Evolutionary conservation across 1,140 invertebrate genomes (phyloP), one percentile per base, ranked within the genome.

Genomic region (Whitmania pigra): DNA sequence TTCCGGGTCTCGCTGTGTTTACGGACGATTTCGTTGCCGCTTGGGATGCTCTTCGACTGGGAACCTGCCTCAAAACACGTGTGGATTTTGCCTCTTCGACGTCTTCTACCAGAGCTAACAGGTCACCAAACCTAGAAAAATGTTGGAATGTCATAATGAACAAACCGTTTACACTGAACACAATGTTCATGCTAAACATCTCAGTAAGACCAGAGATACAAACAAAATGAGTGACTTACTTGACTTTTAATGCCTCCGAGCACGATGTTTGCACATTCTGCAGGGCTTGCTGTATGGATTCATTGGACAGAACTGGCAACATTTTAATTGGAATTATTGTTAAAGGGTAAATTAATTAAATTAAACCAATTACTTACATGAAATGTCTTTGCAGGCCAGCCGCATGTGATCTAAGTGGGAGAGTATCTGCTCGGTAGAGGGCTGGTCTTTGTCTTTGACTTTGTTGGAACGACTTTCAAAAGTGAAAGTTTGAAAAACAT

Each of bases 381-480:
- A 81, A 43, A 82, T 82, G 74, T 83, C 81, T 73, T 79, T 80
- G 79, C 83, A 82, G 86, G 87, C 77, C 88, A 82, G 86, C 77
- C 93, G 86, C 82, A 96, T 86, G 82, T 92, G 88, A 82, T 97
- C 94, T 75, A 97, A 85, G 84, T 97, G 93, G 73, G 88, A 88
- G 75, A 97, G 85, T 72, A 95, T 89, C 85, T 93, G 87, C 78
- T 92, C 89, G 49, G 88, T 85, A 69, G 84, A 87, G 1, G 89
- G 88, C 72, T 86, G 84, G 79, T 82, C 80, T 72, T 82, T 83
- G 67, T 79, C 76, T 53, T 76, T 74, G 6, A 71, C 31, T 31
- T 73, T 68, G 49, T 49, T 70, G 7, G 69, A n/a, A 25, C 43
- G 43, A 49, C 43, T 49, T 49, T 15, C 15, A 49, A 63, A 63